Conservation (phyloP, 2,797 vertebrate species). For the Aphelocoma californica region DNA sequence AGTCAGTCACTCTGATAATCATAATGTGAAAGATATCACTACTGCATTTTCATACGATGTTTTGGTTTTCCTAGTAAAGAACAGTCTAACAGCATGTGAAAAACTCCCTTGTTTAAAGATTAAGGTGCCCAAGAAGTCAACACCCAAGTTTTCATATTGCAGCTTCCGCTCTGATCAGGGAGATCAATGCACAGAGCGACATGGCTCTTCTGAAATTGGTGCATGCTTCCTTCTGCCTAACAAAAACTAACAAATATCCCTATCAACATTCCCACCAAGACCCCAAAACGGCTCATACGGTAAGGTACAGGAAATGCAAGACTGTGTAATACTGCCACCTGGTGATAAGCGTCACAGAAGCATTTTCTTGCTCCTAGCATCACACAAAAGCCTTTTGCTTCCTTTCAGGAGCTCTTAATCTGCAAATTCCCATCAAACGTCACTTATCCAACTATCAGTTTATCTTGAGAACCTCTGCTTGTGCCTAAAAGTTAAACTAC, state of each 20-base stretch:
- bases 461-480: neutral
- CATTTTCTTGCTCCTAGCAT: neutral
- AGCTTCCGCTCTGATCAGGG: neutral
- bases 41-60: neutral
- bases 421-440: neutral
- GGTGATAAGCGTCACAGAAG: neutral
- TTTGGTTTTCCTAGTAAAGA: neutral
- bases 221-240: neutral
- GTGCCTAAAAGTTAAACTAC: neutral
- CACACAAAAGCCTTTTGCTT: neutral
- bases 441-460: neutral
- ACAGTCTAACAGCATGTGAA: neutral
- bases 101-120: neutral
- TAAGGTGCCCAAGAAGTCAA: neutral
- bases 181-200: neutral
- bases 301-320: neutral
- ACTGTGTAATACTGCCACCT: conserved; percentile 62
- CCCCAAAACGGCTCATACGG: neutral
- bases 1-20: neutral
- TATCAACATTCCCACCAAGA: neutral
- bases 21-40: neutral
- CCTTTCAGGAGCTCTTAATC: neutral
- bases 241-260: neutral
- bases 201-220: neutral
- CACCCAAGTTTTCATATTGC: neutral